Evolutionary conservation across 2,113 vertebrate genomes (phyloP).

Genomic region (Nyctibius bracteatus): DNA sequence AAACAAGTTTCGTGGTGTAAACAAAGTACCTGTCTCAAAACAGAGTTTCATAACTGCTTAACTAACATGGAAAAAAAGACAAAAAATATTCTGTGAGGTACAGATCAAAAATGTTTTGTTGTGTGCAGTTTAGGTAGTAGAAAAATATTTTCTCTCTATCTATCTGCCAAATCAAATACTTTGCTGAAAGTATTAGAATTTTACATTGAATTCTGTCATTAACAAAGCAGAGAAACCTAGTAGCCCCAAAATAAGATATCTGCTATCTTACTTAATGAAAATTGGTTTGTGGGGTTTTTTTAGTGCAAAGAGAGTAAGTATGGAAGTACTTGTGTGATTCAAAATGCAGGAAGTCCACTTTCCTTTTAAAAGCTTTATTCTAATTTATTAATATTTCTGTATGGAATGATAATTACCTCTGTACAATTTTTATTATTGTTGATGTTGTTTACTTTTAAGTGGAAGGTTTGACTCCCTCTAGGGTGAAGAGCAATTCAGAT

Average conservation of each 20-base stretch:
- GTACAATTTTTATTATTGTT: neutral
- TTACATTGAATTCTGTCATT: neutral
- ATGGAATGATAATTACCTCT: neutral
- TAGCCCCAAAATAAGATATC: neutral
- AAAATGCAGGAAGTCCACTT: neutral
- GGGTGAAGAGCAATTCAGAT: neutral
- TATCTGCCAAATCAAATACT: neutral
- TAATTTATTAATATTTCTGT: neutral
- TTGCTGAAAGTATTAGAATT: neutral
- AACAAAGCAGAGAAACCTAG: neutral
- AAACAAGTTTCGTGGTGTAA: neutral
- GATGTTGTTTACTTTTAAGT: neutral
- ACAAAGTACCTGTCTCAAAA: neutral
- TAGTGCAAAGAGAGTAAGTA: neutral
- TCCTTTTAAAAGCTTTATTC: neutral
- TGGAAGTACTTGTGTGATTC: neutral
- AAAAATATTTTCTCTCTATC: neutral
- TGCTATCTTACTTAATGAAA: neutral
- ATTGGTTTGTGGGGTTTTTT: rapidly evolving
- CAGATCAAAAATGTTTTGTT: neutral
- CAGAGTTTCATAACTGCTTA: neutral
- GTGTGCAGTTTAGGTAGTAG: neutral
- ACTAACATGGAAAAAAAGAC: neutral
- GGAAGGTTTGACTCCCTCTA: neutral
- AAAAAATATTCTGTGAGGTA: neutral